Evolutionary conservation across 2,113 vertebrate genomes (phyloP).

Genomic region (Amazona vittata): DNA sequence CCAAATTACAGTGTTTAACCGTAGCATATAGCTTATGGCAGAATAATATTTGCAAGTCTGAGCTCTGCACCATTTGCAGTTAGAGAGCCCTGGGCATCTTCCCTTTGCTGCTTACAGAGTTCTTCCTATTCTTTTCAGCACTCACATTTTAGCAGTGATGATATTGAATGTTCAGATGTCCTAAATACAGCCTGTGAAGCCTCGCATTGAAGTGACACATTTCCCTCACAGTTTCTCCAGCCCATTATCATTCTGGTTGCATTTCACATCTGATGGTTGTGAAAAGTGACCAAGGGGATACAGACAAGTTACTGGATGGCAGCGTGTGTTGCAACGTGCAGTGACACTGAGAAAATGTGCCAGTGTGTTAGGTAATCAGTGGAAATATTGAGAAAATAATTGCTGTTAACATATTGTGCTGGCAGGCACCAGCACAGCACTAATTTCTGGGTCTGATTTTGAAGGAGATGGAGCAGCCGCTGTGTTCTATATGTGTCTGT

Average conservation of each 20-base stretch:
- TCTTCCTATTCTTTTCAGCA: not conserved
- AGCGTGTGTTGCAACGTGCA: slow-evolving; percentile 11
- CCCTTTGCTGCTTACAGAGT: not conserved
- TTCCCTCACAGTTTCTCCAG: slow-evolving; percentile 5
- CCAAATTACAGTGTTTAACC: not conserved
- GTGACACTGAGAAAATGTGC: slow-evolving; percentile 28
- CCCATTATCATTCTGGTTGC: not conserved
- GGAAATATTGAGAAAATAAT: slow-evolving; percentile 62
- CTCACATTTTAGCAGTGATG: not conserved
- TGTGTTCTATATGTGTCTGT: slow-evolving; percentile 34
- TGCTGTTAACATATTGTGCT: slow-evolving; percentile 50
- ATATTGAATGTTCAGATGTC: not conserved
- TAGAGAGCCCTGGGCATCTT: not conserved
- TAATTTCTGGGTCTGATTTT: slow-evolving; percentile 46
- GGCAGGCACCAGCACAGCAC: slow-evolving; percentile 7
- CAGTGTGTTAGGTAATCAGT: slow-evolving; percentile 52
- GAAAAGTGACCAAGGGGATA: slow-evolving; percentile 44
- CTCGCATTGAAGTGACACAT: not conserved
- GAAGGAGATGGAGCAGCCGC: slow-evolving; percentile 28
- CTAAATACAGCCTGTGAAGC: not conserved
- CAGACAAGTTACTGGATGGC: slow-evolving; percentile 22
- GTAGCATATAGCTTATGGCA: not conserved
- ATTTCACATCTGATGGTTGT: not conserved
- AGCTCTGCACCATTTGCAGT: not conserved
- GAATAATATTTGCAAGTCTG: not conserved